Conservation (phyloP, 2,113 vertebrate species). For the Engraulis encrasicolus region DNA sequence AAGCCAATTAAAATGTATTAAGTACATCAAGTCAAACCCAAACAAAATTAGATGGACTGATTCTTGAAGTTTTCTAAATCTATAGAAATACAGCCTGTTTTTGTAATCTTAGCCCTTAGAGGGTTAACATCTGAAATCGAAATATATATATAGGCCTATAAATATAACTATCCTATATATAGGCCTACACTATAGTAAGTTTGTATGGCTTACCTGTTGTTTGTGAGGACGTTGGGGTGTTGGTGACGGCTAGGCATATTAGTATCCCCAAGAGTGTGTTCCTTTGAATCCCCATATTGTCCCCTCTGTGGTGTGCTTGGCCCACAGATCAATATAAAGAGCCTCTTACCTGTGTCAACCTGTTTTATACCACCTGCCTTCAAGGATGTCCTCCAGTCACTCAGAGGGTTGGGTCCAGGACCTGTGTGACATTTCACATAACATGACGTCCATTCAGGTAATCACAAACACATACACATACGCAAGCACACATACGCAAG, state of each 20-base stretch:
- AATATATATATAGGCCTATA: too few relatives aligned
- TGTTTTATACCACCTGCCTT: conserved; percentile 49
- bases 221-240: conserved; percentile 35
- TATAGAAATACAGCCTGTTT: too few relatives aligned
- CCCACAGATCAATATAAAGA: conserved; percentile 38
- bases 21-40: too few relatives aligned
- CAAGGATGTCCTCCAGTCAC: conserved; percentile 12
- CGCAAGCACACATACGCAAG: not conserved
- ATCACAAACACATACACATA: not conserved
- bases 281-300: conserved; percentile 47
- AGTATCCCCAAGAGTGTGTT: conserved; percentile 10
- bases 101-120: too few relatives aligned
- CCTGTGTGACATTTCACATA: conserved; percentile 33
- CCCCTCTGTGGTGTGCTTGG: conserved; percentile 15
- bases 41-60: too few relatives aligned
- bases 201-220: conserved; percentile 40
- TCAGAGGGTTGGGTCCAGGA: conserved; percentile 40
- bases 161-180: too few relatives aligned
- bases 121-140: too few relatives aligned
- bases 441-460: conserved; percentile 15
- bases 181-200: too few relatives aligned
- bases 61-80: too few relatives aligned
- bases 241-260: conserved; percentile 33
- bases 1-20: too few relatives aligned
- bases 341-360: not conserved